Evolutionary conservation across 2,113 vertebrate species (phyloP).

Genomic region (Greenwoodochromis staneri): DNA sequence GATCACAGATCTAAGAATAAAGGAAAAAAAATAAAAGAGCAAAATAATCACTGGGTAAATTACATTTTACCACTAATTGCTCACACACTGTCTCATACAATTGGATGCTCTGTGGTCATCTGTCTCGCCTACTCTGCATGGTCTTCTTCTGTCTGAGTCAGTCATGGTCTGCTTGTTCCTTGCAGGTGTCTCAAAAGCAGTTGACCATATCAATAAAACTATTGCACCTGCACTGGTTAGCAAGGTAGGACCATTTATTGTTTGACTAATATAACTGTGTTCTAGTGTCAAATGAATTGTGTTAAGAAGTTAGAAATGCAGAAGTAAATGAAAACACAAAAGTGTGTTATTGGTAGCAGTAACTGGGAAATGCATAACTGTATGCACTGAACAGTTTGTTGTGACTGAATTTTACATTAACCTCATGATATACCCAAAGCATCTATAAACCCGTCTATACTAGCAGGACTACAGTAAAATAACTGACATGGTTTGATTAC

Average conservation of each 20-base stretch:
- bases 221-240: constrained; percentile 97
- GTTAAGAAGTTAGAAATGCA: neutral
- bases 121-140: constrained; percentile 68
- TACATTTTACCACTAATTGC: neutral
- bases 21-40: accelerated
- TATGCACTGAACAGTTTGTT: neutral
- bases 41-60: neutral
- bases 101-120: constrained; percentile 53
- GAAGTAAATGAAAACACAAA: neutral
- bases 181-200: constrained; percentile 99
- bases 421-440: neutral
- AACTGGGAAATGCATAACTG: neutral
- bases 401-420: neutral
- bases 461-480: neutral
- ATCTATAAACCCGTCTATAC: neutral
- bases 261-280: constrained; percentile 65
- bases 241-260: constrained; percentile 89
- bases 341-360: neutral
- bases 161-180: constrained; percentile 92
- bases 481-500: neutral
- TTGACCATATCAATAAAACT: constrained; percentile 98
- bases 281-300: neutral
- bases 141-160: constrained; percentile 53
- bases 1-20: constrained; percentile 40
- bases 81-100: neutral